phyloP scores from a whole-genome alignment of 2,797 vertebrate species.

The Halcyon chelicuti region DNA sequence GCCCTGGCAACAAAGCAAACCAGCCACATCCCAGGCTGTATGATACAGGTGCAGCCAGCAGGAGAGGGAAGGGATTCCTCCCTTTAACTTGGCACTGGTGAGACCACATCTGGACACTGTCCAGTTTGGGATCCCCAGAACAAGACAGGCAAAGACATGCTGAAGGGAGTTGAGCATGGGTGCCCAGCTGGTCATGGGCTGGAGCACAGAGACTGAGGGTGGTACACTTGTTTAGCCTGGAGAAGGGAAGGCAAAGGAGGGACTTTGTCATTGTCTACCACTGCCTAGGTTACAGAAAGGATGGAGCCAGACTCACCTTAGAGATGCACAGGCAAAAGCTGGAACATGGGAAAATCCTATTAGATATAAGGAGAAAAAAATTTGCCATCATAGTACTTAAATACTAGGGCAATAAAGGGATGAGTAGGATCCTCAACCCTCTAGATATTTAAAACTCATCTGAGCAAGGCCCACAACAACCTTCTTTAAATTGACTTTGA shows the following conservation, averaged over 20 bases:
- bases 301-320: background rate
- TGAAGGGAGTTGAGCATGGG: background rate
- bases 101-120: background rate
- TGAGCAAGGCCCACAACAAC: background rate
- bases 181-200: accelerated
- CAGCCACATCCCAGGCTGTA: background rate
- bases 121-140: background rate
- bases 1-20: background rate
- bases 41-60: background rate
- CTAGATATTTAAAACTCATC: background rate
- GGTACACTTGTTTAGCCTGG: background rate
- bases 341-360: background rate
- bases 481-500: background rate
- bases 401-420: background rate
- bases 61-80: background rate
- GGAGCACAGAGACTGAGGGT: background rate
- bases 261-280: background rate
- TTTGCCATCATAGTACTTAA: background rate
- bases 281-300: background rate
- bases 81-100: background rate
- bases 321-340: background rate
- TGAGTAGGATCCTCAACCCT: background rate
- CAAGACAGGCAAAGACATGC: background rate
- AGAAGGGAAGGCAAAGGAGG: background rate
- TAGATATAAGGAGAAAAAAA: background rate